Percentiles rank a stretch among this genome's conserved stretches.
Evolutionary conservation across 2,797 vertebrate species (phyloP).

Genomic region (Sebastes miniatus): DNA sequence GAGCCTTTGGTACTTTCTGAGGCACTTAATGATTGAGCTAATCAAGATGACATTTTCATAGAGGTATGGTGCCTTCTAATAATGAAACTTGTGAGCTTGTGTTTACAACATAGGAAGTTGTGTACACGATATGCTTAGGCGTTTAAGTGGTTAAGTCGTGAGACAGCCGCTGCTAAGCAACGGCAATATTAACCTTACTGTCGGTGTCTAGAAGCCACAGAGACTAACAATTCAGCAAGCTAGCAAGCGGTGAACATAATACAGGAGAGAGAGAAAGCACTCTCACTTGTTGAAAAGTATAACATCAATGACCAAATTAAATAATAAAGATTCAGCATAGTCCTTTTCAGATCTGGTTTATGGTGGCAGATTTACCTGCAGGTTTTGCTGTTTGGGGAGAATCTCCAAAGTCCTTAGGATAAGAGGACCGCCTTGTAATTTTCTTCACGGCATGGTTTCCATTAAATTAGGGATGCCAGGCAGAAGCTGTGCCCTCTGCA

Average conservation of each 20-base stretch:
- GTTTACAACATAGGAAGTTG: no score
- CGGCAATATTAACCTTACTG: no score
- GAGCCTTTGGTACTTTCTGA: neutral
- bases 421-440: constrained; percentile 27
- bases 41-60: neutral
- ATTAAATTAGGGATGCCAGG: constrained; percentile 3
- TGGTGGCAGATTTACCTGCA: constrained; percentile 27
- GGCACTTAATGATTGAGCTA: neutral
- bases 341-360: neutral
- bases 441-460: constrained; percentile 22
- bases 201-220: no score
- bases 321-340: neutral
- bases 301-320: neutral
- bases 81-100: no score
- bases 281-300: neutral
- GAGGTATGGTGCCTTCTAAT: no score
- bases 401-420: constrained; percentile 15
- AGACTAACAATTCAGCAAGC: no score
- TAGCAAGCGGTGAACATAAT: no score
- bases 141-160: no score
- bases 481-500: constrained; percentile 10
- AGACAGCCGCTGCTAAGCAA: no score
- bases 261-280: no score
- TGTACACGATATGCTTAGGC: no score
- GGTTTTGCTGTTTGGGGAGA: neutral